phyloP scores from a whole-genome alignment of 1,140 invertebrate species.

The Leptestheria dahalacensis region DNA sequence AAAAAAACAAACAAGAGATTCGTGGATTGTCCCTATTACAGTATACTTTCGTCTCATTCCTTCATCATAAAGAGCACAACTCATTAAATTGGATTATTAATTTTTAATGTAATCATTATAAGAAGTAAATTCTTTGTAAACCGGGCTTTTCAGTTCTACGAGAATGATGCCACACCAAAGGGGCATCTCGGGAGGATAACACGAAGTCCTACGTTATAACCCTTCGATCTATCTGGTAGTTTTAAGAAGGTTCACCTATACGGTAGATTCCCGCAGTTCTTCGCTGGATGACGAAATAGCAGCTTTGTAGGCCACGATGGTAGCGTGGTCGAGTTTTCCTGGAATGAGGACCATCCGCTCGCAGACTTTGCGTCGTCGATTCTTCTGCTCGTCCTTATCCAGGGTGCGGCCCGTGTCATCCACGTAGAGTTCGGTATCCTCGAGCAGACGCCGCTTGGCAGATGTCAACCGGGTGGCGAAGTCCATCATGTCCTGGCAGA shows the following conservation, averaged over 20 bases:
- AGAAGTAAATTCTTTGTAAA: too few relatives aligned
- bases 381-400: constrained; percentile 43
- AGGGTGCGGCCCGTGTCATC: constrained; percentile 30
- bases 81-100: too few relatives aligned
- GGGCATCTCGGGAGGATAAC: too few relatives aligned
- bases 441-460: constrained; percentile 58
- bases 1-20: too few relatives aligned
- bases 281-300: constrained; percentile 25
- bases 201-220: not conserved
- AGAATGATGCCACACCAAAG: too few relatives aligned
- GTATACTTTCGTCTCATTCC: too few relatives aligned
- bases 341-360: constrained; percentile 60
- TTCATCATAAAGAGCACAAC: too few relatives aligned
- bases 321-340: constrained; percentile 86
- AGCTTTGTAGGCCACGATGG: constrained; percentile 65
- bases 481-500: constrained; percentile 59
- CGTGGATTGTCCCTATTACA: too few relatives aligned
- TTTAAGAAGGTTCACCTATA: too few relatives aligned
- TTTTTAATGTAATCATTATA: too few relatives aligned
- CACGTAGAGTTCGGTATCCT: constrained; percentile 64
- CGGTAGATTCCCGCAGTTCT: not conserved
- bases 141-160: too few relatives aligned
- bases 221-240: not conserved
- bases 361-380: constrained; percentile 47
- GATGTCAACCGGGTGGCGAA: constrained; percentile 45